phyloP scores from a whole-genome alignment of 2,797 vertebrate genomes.

The Gambelia wislizenii region DNA sequence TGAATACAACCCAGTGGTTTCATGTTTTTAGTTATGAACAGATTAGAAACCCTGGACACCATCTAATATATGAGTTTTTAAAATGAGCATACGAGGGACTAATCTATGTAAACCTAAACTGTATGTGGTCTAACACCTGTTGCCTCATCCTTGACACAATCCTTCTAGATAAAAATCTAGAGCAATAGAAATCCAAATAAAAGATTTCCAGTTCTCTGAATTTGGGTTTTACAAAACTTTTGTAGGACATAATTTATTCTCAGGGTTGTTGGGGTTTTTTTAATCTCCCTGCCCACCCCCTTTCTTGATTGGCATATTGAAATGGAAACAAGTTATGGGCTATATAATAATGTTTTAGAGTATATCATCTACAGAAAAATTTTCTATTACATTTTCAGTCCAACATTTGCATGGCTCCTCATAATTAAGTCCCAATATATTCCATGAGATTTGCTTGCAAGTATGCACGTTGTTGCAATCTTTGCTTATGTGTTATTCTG shows the following conservation, averaged over 20 bases:
- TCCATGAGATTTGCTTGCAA: background rate
- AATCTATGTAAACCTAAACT: background rate
- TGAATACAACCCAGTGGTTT: background rate
- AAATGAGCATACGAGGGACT: background rate
- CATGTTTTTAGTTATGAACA: background rate
- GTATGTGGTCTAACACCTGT: background rate
- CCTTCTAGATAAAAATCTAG: background rate
- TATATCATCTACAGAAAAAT: background rate
- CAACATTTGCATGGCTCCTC: background rate
- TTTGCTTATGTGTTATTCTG: background rate
- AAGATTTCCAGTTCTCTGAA: background rate
- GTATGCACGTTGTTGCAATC: background rate
- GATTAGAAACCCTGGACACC: background rate
- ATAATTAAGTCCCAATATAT: background rate
- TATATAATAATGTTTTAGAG: background rate
- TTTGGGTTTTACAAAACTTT: background rate
- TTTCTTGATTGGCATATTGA: background rate
- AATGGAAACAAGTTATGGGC: background rate
- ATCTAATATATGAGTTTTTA: background rate
- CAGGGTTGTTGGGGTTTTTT: background rate
- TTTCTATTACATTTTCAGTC: background rate
- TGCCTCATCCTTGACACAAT: background rate
- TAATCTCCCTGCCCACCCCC: background rate
- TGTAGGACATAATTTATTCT: background rate
- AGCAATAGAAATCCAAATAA: background rate